A percentile compares a stretch with the other conserved stretches of the same genome.
These are phyloP conservation scores for Caenorhabditis afra DNA, from an alignment of 2,888 invertebrate species.

Conservation along the genomic window DNA sequence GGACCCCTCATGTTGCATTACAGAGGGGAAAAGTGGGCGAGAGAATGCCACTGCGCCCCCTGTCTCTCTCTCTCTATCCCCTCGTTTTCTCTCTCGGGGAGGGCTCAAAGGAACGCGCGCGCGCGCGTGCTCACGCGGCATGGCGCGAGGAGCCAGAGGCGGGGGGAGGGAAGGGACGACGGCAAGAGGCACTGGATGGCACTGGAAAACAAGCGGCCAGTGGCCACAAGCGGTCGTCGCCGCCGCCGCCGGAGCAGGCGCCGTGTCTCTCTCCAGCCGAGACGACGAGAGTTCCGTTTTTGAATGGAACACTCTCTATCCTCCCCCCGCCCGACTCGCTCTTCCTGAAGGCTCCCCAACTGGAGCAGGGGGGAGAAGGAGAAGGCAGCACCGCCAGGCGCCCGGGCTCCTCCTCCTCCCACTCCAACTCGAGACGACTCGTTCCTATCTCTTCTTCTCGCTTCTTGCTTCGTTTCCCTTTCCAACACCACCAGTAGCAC, in stretches of 20 bases:
- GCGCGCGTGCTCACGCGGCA: too few species aligned
- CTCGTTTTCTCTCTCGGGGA: too few species aligned
- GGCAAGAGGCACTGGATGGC: conserved; percentile 48
- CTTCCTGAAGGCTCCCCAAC: conserved; percentile 16
- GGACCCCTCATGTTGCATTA: background rate
- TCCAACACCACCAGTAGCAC: conserved; percentile 15
- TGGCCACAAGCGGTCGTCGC: background rate
- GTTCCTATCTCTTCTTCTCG: conserved; percentile 6
- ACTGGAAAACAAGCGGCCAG: conserved; percentile 41
- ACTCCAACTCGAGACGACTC: too few species aligned
- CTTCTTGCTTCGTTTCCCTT: conserved; percentile 1
- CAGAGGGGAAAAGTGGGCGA: background rate
- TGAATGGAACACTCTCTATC: background rate
- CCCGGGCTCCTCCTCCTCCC: background rate
- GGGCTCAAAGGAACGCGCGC: too few species aligned
- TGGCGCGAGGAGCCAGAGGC: too few species aligned
- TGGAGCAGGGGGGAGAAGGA: background rate
- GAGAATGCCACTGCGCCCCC: too few species aligned
- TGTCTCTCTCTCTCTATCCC: background rate
- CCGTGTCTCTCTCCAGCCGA: too few species aligned
- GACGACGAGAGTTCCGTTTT: conserved; percentile 42
- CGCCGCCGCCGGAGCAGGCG: too few species aligned
- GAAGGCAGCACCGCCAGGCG: conserved; percentile 42
- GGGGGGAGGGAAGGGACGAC: too few species aligned
- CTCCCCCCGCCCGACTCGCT: background rate